Conservation (phyloP, 2,113 vertebrate genomes). For the Okapia johnstoni region DNA sequence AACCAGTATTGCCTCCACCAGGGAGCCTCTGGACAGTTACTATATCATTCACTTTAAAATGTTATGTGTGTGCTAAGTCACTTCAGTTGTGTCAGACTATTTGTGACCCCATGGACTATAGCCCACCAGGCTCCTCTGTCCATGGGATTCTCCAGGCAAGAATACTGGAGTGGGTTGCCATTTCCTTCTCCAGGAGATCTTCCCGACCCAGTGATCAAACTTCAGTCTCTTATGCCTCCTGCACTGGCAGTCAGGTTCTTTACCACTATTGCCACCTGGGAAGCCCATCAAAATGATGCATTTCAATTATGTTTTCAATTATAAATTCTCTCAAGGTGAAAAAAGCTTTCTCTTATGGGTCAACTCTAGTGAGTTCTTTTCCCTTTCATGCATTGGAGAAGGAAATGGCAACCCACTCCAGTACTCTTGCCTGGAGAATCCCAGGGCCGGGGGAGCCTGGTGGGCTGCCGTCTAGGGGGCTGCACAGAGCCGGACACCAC, state of each 20-base stretch:
- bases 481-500: too few relatives aligned
- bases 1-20: neutral
- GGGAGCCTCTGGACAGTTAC: neutral
- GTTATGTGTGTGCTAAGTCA: neutral
- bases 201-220: neutral
- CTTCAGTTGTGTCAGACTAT: neutral
- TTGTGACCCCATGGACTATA: neutral
- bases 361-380: too few relatives aligned
- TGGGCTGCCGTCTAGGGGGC: too few relatives aligned
- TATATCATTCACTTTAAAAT: neutral
- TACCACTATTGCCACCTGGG: neutral
- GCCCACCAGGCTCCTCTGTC: neutral
- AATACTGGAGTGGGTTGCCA: neutral
- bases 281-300: neutral
- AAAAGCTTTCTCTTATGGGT: neutral
- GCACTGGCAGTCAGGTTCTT: neutral
- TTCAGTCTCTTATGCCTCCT: neutral
- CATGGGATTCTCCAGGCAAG: neutral
- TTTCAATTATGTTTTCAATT: neutral
- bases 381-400: too few relatives aligned
- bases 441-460: too few relatives aligned
- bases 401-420: too few relatives aligned
- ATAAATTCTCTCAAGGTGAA: neutral
- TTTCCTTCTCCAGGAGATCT: neutral
- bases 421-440: too few relatives aligned